Percentiles rank a stretch among this genome's conserved stretches.
These are phyloP conservation scores for Onthophagus sagittarius DNA, from an alignment of 2,888 invertebrate species.

Conservation along the genomic window DNA sequence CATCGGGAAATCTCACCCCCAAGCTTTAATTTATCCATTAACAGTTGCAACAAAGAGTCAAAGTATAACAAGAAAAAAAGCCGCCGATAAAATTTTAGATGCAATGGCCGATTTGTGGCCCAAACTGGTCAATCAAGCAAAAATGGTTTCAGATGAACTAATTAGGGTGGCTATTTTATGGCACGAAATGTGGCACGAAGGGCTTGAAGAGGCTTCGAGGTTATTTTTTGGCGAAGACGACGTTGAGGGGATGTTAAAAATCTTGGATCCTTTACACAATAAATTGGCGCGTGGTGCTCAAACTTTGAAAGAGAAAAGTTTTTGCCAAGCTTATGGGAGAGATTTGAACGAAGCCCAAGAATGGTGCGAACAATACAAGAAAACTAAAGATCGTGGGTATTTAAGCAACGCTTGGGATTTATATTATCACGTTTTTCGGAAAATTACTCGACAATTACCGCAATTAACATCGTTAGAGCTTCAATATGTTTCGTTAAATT, in stretches of 20 bases:
- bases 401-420: constrained; percentile 98
- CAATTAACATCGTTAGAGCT: constrained; percentile 85
- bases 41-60: constrained; percentile 97
- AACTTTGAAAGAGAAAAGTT: constrained; percentile 95
- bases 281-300: constrained; percentile 93
- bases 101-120: constrained; percentile 95
- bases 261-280: constrained; percentile 89
- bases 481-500: constrained; percentile 93
- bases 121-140: constrained; percentile 89
- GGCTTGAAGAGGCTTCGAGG: constrained; percentile 88
- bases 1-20: constrained; percentile 94
- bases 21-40: constrained; percentile 91
- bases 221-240: constrained; percentile 96
- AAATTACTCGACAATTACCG: constrained; percentile 93
- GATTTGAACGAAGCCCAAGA: constrained; percentile 93
- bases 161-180: constrained; percentile 97
- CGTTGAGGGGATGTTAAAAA: constrained; percentile 94
- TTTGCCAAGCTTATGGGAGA: constrained; percentile 92
- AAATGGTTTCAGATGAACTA: constrained; percentile 94
- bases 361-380: constrained; percentile 89
- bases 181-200: constrained; percentile 99
- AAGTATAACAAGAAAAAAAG: constrained; percentile 76
- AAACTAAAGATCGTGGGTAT: constrained; percentile 78
- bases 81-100: constrained; percentile 91
- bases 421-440: constrained; percentile 96